phyloP scores from a whole-genome alignment of 2,888 invertebrate genomes.

The Chrysolina haemoptera region DNA sequence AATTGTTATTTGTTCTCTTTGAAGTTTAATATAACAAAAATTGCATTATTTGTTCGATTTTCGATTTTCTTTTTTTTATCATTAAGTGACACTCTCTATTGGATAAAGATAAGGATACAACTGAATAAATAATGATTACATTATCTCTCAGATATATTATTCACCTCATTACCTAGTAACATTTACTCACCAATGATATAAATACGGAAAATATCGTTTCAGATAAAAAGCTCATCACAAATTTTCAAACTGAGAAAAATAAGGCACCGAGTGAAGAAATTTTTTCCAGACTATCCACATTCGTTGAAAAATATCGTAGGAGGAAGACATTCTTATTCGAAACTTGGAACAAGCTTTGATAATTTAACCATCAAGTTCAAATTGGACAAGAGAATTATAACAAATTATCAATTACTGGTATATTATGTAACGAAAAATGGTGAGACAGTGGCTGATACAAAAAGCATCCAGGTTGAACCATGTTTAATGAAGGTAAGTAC shows the following conservation, averaged over 20 bases:
- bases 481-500: slow-evolving; percentile 69
- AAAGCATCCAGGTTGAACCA: slow-evolving; percentile 71
- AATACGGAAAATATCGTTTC: slow-evolving; percentile 47
- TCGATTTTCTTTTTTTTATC: too few relatives aligned
- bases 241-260: slow-evolving; percentile 62
- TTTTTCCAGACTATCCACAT: slow-evolving; percentile 52
- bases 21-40: too few relatives aligned
- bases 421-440: slow-evolving; percentile 73
- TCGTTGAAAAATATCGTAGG: slow-evolving; percentile 63
- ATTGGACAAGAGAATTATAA: slow-evolving; percentile 70
- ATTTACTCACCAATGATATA: not conserved
- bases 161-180: not conserved
- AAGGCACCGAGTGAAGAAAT: slow-evolving; percentile 57
- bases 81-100: too few relatives aligned
- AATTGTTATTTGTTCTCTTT: too few relatives aligned
- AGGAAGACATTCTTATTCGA: slow-evolving; percentile 58
- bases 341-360: slow-evolving; percentile 56
- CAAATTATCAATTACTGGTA: slow-evolving; percentile 71
- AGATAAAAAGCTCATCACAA: slow-evolving; percentile 65
- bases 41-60: too few relatives aligned
- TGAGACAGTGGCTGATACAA: slow-evolving; percentile 73
- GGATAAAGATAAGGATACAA: too few relatives aligned
- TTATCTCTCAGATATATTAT: not conserved
- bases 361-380: slow-evolving; percentile 70
- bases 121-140: too few relatives aligned